These are phyloP conservation scores for Calameuta pallipes DNA, from an alignment of 2,888 invertebrate species.

Conservation along the genomic window DNA sequence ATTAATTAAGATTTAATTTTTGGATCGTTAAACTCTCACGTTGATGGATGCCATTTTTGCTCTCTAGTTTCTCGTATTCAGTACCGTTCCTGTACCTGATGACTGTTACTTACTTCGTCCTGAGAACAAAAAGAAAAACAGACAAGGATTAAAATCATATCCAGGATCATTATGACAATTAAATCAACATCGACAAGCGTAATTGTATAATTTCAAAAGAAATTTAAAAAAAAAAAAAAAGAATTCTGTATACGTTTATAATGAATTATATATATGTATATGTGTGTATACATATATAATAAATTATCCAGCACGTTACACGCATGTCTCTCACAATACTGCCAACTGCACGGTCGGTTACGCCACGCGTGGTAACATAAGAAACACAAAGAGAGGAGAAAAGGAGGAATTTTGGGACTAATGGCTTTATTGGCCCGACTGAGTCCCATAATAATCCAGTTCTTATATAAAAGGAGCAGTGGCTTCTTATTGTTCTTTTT, in stretches of 20 bases:
- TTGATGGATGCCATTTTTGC: constrained; percentile 45
- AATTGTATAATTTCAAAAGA: too few species aligned
- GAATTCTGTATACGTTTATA: too few species aligned
- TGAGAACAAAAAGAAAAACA: constrained; percentile 61
- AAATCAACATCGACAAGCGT: too few species aligned
- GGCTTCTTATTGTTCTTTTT: not conserved
- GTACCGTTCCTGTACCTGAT: constrained; percentile 38
- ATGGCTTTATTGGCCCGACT: constrained; percentile 5
- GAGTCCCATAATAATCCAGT: constrained; percentile 4
- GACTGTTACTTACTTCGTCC: constrained; percentile 66
- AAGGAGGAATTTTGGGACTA: not conserved
- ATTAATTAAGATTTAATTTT: not conserved
- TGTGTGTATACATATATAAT: too few species aligned
- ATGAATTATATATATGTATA: too few species aligned
- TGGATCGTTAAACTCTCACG: constrained; percentile 53
- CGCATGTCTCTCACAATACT: too few species aligned
- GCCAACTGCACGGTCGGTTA: too few species aligned
- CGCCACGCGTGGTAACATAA: too few species aligned
- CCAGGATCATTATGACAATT: not conserved
- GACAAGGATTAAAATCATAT: constrained; percentile 47
- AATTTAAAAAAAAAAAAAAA: too few species aligned
- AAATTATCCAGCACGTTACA: not conserved
- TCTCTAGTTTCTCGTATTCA: constrained; percentile 39
- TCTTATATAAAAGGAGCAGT: not conserved
- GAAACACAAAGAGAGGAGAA: too few species aligned